phyloP scores from a whole-genome alignment of 1,140 invertebrate genomes.

The Meteorus sp. region DNA sequence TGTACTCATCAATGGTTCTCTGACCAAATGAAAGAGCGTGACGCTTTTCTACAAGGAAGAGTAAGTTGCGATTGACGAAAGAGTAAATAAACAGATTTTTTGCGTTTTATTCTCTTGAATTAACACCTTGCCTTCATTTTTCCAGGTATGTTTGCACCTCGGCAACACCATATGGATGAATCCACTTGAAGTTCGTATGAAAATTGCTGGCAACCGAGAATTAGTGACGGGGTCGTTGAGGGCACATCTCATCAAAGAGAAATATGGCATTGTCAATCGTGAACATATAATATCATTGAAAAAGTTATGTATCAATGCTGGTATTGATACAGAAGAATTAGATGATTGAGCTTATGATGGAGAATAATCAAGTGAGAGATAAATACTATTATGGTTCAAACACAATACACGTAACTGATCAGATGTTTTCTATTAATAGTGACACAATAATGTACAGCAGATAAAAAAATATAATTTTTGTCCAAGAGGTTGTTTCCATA shows the following conservation, averaged over 20 bases:
- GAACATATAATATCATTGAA: conserved; percentile 37
- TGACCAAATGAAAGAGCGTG: conserved; percentile 27
- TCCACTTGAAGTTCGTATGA: conserved; percentile 41
- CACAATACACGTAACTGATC: no score
- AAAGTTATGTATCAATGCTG: conserved; percentile 21
- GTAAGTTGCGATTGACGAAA: conserved; percentile 30
- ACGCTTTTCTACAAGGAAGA: conserved; percentile 41
- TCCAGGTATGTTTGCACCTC: conserved; percentile 44
- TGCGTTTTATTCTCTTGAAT: conserved; percentile 19
- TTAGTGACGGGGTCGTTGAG: conserved; percentile 38
- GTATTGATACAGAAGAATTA: background rate
- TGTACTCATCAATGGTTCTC: conserved; percentile 40
- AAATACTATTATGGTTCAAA: no score
- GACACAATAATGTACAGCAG: no score
- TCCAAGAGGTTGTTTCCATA: no score
- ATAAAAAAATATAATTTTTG: no score
- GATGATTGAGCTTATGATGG: background rate
- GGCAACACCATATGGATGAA: conserved; percentile 50
- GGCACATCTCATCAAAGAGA: conserved; percentile 31
- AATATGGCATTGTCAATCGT: conserved; percentile 38
- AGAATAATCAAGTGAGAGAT: background rate
- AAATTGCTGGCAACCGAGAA: conserved; percentile 40
- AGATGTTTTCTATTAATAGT: no score
- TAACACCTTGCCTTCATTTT: conserved; percentile 19
- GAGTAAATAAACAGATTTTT: conserved; percentile 9